Conservation (phyloP, 2,113 vertebrate genomes). For the Neogale vison region DNA sequence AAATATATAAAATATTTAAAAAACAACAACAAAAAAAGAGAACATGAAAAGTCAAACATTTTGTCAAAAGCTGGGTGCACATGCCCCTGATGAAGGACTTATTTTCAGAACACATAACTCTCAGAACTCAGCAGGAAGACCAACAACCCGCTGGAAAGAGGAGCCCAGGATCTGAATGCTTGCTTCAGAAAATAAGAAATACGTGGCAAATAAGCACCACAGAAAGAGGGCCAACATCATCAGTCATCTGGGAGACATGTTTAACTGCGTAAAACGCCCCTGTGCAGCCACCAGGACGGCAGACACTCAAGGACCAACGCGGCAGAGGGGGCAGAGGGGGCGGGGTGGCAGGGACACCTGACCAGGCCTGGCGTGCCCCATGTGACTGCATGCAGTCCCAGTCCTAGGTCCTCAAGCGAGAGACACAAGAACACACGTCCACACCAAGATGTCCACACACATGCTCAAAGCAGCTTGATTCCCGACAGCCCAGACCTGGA, state of each 20-base stretch:
- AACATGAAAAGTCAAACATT: too few relatives aligned
- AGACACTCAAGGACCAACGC: accelerated
- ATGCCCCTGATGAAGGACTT: background rate
- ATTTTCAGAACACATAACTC: accelerated
- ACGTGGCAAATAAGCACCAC: accelerated
- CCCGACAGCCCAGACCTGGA: background rate
- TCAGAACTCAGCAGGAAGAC: background rate
- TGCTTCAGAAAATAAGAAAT: background rate
- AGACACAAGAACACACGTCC: background rate
- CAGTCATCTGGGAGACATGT: too few relatives aligned
- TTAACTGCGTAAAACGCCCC: background rate
- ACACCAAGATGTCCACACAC: background rate
- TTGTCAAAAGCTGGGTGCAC: accelerated
- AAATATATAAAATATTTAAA: too few relatives aligned
- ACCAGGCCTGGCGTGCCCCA: background rate
- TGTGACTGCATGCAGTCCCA: background rate
- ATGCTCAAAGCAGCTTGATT: background rate
- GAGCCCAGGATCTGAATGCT: accelerated
- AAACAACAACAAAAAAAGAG: background rate
- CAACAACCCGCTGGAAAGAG: background rate
- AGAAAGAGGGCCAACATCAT: background rate
- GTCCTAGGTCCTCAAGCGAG: background rate
- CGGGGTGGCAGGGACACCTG: background rate
- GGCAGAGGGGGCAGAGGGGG: background rate
- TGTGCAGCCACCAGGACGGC: background rate